Evolutionary conservation across 1,140 invertebrate species (phyloP), one percentile per base, ranked within the genome.

Genomic region (Venturia canescens): DNA sequence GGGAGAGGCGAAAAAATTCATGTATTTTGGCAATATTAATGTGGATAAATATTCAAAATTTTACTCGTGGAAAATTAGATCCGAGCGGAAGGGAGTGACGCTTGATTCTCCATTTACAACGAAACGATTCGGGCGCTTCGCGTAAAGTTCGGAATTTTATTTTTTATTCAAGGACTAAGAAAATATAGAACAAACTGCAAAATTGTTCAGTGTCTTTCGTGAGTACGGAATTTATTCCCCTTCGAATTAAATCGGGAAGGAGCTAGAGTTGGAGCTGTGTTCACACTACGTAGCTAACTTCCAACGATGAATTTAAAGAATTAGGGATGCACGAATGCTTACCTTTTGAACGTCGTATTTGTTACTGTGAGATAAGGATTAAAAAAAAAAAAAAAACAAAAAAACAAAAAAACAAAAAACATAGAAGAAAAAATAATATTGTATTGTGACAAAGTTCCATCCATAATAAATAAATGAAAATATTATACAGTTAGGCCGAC

Each of bases 361-460:
- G 86, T 89, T 89, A 88, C 84, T 84, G 84, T 89, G 84, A 84
- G 84, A 86, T 87, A 50, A 80, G 29, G 50, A 53, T 29, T 67
- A 60, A 72, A 77, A 57, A 80, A 80, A 78, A 83, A 83, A 86
- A 86, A 87, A 34, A 9, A 84, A 85, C 75, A 80, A 87, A 85
- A 87, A 80, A 86, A 85, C 80, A 88, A 90, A n/a, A n/a, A 60
- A 72, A 77, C 44, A 80, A 80, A 78, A 83, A 83, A 86, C 86
- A 87, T 4, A 9, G 84, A 85, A 78, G 79, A 87, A 85, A 87
- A 80, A 86, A 85, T 80, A 88, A 90, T 88, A 91, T 91, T 91
- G 89, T 92, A 92, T 91, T 92, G 90, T 92, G 89, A 92, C 87
- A 87, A 92, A 90, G 91, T 92, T 92, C 91, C 91, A 92, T 92